Base-by-base conservation (phyloP, 2,888 invertebrate genomes). In the Drosophila algonquin region DNA sequence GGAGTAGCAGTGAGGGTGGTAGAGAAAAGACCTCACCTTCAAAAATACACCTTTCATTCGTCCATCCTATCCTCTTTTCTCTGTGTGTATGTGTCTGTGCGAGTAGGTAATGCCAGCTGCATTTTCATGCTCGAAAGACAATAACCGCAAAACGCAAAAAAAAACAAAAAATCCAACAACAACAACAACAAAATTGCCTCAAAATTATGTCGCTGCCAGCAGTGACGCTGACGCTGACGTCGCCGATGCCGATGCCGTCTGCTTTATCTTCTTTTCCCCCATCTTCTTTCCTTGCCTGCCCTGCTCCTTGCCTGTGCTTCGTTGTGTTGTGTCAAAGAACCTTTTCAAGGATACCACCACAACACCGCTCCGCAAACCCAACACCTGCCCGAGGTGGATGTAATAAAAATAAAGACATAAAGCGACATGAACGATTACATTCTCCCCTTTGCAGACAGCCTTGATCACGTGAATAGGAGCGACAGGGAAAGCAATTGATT, bases 261-360 rank as follows among this genome's bases (percentile, higher is more conserved):
- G 50, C 59, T 46, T 52, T 24, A 46, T 63, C 47, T 47, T 62
- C 68, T n/a, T 47, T 58, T 65, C 35, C 7, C 27, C 52, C 40
- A 16, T 21, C 18, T 35, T 40, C n/a, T n/a, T 40, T 7, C 40
- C 68, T 63, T 69, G 55, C 63, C 74, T 65, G 53, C 69, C 67
- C n/a, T n/a, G n/a, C n/a, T n/a, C n/a, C n/a, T n/a, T n/a, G n/a
- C 65, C 48, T 67, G 73, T 52, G 52, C 54, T 57, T 61, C 60
- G 59, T 62, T 67, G 68, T 52, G 69, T 73, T 79, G 79, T 75
- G 90, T 90, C 89, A 90, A 90, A 79, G 79, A 90, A 90, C 90
- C 86, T 85, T 81, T 90, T 90, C 90, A 90, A 90, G 90, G 90
- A 90, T 89, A 87, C 60, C 64, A 55, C 48, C 58, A 62, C 54